phyloP scores from a whole-genome alignment of 1,140 invertebrate genomes.

The Drosophila santomea region DNA sequence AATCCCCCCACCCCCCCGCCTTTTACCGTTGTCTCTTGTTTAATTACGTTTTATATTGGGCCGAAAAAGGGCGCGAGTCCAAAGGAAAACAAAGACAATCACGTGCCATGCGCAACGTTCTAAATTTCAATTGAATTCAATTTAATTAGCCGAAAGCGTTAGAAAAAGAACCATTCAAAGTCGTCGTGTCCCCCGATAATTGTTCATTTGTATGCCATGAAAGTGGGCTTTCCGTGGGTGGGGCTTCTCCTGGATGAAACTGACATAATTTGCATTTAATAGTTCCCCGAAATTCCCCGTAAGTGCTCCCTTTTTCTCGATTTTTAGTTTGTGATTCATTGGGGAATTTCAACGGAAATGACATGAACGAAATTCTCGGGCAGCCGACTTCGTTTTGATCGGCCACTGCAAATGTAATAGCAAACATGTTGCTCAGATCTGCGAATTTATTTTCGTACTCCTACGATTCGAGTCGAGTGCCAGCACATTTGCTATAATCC shows the following conservation, averaged over 20 bases:
- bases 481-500: constrained; percentile 6
- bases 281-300: constrained; percentile 35
- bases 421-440: constrained; percentile 26
- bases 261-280: constrained; percentile 82
- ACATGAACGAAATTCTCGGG: constrained; percentile 16
- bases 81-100: constrained; percentile 54
- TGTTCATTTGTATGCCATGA: constrained; percentile 69
- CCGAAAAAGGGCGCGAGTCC: constrained; percentile 49
- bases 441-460: constrained; percentile 6
- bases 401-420: constrained; percentile 26
- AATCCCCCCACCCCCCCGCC: constrained; percentile 1
- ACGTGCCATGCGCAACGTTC: constrained; percentile 76
- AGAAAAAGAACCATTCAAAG: constrained; percentile 58
- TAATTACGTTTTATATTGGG: constrained; percentile 75
- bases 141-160: constrained; percentile 78
- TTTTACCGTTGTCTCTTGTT: constrained; percentile 70
- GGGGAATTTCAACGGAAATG: constrained; percentile 32
- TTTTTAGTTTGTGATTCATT: constrained; percentile 28
- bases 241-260: constrained; percentile 43
- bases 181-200: constrained; percentile 37
- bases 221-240: constrained; percentile 14
- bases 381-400: constrained; percentile 34
- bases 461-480: constrained; percentile 3
- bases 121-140: constrained; percentile 83
- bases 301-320: constrained; percentile 18